These are phyloP conservation scores for Drosophila greeni DNA, from an alignment of 2,888 invertebrate genomes.

Conservation along the genomic window DNA sequence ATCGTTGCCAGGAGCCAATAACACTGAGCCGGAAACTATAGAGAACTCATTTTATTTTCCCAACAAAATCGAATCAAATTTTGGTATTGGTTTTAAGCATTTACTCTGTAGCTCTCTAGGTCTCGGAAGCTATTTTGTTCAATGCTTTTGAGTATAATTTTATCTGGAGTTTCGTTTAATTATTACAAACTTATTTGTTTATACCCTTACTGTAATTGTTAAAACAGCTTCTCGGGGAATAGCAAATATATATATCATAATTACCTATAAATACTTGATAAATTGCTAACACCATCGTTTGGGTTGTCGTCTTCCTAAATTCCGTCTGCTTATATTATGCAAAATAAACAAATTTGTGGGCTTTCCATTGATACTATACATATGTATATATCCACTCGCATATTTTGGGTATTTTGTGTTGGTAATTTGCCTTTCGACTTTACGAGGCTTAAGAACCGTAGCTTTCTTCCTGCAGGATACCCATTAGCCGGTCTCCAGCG, in stretches of 20 bases:
- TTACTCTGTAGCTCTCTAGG: no score
- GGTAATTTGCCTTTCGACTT: constrained; percentile 45
- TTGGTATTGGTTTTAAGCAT: constrained; percentile 3
- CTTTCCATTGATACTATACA: constrained; percentile 35
- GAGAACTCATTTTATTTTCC: constrained; percentile 50
- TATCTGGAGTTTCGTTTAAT: not conserved
- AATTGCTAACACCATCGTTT: not conserved
- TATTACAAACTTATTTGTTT: not conserved
- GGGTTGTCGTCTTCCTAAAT: constrained; percentile 1
- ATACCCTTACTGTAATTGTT: no score
- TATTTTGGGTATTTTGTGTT: constrained; percentile 42
- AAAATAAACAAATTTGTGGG: constrained; percentile 44
- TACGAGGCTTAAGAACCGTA: constrained; percentile 24
- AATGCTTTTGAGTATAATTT: not conserved
- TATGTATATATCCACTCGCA: constrained; percentile 5
- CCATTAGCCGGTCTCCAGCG: constrained; percentile 50
- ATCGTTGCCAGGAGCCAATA: constrained; percentile 44
- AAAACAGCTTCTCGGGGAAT: not conserved
- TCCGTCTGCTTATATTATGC: constrained; percentile 14
- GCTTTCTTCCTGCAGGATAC: constrained; percentile 20
- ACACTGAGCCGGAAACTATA: constrained; percentile 54
- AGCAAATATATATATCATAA: not conserved
- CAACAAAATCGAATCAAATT: constrained; percentile 41
- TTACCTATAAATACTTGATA: not conserved
- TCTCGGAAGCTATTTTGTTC: no score